A percentile compares a stretch with the other conserved stretches of the same genome.
Conservation (phyloP, 1,140 invertebrate species). For the Caerostris extrusa region DNA sequence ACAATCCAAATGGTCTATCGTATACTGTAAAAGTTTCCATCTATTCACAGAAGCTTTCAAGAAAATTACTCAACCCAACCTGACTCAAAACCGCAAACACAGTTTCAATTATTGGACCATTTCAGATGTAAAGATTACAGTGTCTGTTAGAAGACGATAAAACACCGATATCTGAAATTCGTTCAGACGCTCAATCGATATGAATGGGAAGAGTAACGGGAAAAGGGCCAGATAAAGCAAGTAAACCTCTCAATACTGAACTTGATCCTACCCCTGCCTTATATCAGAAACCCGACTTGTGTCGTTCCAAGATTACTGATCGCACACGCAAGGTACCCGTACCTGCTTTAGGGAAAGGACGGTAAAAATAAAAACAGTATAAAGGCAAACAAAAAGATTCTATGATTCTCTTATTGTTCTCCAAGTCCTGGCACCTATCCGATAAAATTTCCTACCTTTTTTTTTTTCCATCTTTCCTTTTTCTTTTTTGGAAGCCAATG, state of each 20-base stretch:
- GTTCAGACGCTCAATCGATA: conserved; percentile 45
- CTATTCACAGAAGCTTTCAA: background rate
- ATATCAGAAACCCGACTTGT: conserved; percentile 35
- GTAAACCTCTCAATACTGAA: conserved; percentile 48
- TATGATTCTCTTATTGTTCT: conserved; percentile 73
- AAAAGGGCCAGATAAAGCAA: background rate
- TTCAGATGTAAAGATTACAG: conserved; percentile 37
- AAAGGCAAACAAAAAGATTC: conserved; percentile 63
- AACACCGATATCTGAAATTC: conserved; percentile 66
- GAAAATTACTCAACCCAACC: background rate
- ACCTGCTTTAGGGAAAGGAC: conserved; percentile 42
- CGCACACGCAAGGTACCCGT: conserved; percentile 32
- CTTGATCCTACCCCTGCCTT: conserved; percentile 48
- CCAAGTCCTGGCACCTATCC: conserved; percentile 64
- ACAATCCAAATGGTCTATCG: no score
- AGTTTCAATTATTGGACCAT: conserved; percentile 59
- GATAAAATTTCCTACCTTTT: conserved; percentile 56
- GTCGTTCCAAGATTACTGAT: conserved; percentile 58
- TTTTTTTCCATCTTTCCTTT: background rate
- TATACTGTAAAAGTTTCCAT: background rate
- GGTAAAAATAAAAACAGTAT: conserved; percentile 67
- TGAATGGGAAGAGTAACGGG: background rate
- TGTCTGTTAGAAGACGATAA: conserved; percentile 61
- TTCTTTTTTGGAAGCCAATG: conserved; percentile 42
- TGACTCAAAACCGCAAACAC: background rate